Evolutionary conservation across 1,140 invertebrate species (phyloP).

Genomic region (Chironomus tepperi): DNA sequence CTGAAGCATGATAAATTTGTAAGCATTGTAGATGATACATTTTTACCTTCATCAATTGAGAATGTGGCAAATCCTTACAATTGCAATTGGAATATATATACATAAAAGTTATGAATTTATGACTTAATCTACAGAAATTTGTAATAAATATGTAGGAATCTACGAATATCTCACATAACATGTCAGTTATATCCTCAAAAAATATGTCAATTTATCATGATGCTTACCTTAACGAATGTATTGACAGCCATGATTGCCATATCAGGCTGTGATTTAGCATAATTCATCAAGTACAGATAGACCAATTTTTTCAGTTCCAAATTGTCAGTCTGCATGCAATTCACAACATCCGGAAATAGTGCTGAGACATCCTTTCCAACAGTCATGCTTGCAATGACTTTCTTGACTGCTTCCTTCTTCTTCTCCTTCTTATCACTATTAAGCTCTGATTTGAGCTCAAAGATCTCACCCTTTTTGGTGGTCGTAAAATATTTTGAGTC

Average conservation of each 20-base stretch:
- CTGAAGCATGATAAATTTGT: too few relatives aligned
- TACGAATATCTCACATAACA: neutral
- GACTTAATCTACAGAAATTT: too few relatives aligned
- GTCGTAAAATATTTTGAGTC: slow-evolving; percentile 99
- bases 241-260: slow-evolving; percentile 99
- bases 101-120: too few relatives aligned
- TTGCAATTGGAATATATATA: neutral
- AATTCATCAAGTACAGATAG: slow-evolving; percentile 99
- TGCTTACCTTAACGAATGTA: slow-evolving; percentile 95
- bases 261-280: slow-evolving; percentile 99
- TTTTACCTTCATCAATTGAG: slow-evolving; percentile 5
- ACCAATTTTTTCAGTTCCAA: slow-evolving; percentile 98
- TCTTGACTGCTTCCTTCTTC: slow-evolving; percentile 99
- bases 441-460: slow-evolving; percentile 96
- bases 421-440: slow-evolving; percentile 99
- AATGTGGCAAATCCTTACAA: slow-evolving; percentile 18
- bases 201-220: neutral
- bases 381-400: slow-evolving; percentile 99
- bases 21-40: too few relatives aligned
- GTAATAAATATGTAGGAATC: neutral
- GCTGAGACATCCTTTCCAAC: slow-evolving; percentile 95
- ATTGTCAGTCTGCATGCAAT: slow-evolving; percentile 99
- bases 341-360: slow-evolving; percentile 97
- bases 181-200: neutral
- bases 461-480: slow-evolving; percentile 99